A percentile compares a stretch with the other conserved stretches of the same genome.
Conservation (phyloP, 2,888 invertebrate genomes). For the Cephus rjabovi region DNA sequence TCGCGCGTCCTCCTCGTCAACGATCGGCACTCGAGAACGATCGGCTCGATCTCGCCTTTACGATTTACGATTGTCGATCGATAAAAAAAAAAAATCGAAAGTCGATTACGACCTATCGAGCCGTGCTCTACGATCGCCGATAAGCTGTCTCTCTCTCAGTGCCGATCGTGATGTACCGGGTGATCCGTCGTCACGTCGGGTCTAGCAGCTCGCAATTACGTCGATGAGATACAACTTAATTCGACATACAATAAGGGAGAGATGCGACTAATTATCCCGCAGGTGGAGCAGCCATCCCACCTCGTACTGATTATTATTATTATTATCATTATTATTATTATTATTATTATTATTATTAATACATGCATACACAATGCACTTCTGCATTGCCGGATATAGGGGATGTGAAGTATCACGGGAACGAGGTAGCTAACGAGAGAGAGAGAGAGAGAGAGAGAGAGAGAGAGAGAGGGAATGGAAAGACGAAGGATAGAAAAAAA, state of each 20-base stretch:
- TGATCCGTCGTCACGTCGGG: neutral
- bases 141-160: neutral
- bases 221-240: neutral
- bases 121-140: too few relatives aligned
- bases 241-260: constrained; percentile 28
- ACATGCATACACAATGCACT: constrained; percentile 23
- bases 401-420: neutral
- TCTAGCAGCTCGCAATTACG: neutral
- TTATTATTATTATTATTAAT: neutral
- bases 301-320: constrained; percentile 56
- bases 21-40: neutral
- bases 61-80: neutral
- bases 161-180: too few relatives aligned
- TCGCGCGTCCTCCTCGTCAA: neutral
- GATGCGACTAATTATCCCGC: constrained; percentile 50
- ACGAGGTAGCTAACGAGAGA: neutral
- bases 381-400: constrained; percentile 56
- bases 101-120: neutral
- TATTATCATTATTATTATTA: too few relatives aligned
- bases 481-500: neutral
- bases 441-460: neutral
- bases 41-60: neutral
- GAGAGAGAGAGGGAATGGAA: too few relatives aligned
- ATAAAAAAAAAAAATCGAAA: neutral
- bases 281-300: constrained; percentile 67